These are phyloP conservation scores for Astreopora myriophthalma DNA, from an alignment of 64 coral and sea anemone species.

Conservation along the genomic window DNA sequence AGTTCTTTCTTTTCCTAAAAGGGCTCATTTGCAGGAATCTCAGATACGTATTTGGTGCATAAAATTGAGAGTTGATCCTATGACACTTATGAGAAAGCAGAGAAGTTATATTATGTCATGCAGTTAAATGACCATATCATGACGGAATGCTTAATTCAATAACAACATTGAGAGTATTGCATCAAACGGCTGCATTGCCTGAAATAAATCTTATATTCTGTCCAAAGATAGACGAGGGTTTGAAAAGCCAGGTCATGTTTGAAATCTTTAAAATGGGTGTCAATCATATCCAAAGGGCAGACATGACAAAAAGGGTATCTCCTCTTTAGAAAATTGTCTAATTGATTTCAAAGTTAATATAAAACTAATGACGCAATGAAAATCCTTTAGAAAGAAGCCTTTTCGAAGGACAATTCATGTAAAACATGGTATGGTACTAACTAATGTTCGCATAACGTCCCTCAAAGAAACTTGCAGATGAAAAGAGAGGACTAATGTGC, in stretches of 20 bases:
- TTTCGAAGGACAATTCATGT: neutral
- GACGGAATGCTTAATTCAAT: constrained; percentile 40
- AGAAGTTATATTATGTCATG: constrained; percentile 6
- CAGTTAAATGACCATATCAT: constrained; percentile 47
- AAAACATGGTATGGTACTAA: no score
- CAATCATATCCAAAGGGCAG: neutral
- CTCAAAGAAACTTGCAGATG: no score
- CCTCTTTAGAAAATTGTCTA: neutral
- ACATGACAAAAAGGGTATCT: neutral
- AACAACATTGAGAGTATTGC: neutral
- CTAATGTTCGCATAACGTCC: no score
- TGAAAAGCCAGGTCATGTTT: neutral
- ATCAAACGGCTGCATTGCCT: neutral
- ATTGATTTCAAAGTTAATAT: neutral
- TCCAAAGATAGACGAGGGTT: neutral
- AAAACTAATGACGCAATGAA: neutral
- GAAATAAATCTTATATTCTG: neutral
- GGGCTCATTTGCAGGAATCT: neutral
- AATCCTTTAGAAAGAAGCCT: neutral
- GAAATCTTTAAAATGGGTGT: neutral
- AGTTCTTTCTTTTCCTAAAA: neutral
- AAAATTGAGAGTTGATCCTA: neutral
- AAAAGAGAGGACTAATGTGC: no score
- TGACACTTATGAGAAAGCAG: neutral
- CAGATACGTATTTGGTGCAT: neutral